phyloP scores from a whole-genome alignment of 2,888 invertebrate species.

The Rhopalosiphum nymphaeae region DNA sequence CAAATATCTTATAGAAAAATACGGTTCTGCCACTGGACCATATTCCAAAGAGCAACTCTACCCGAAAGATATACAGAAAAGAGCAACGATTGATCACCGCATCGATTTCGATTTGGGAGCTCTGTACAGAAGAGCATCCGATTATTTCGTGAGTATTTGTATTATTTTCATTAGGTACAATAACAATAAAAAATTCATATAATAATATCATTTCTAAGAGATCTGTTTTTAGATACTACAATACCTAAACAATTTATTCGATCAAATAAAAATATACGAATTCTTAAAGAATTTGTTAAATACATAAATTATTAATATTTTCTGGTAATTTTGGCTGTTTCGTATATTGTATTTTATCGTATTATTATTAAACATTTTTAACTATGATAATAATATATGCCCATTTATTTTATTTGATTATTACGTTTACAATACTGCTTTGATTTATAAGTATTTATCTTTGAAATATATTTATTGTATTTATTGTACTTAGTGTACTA shows the following conservation, averaged over 20 bases:
- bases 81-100: constrained; percentile 65
- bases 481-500: not conserved
- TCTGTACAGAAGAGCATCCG: constrained; percentile 62
- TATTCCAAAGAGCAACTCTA: constrained; percentile 62
- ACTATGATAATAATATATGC: not conserved
- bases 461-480: not conserved
- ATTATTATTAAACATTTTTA: not conserved
- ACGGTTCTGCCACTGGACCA: constrained; percentile 4
- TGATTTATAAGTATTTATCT: not conserved
- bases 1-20: constrained; percentile 65
- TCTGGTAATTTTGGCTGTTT: not conserved
- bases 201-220: not conserved
- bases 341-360: not conserved
- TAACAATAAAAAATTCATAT: not conserved
- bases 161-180: not conserved
- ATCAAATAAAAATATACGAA: not conserved
- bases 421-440: not conserved
- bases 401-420: not conserved
- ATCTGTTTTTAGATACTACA: not conserved
- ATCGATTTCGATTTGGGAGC: constrained; percentile 66
- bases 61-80: constrained; percentile 59
- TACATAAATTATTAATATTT: not conserved
- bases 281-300: not conserved
- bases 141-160: constrained; percentile 65
- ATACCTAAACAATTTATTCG: not conserved